Base-by-base conservation (phyloP, 1,140 invertebrate genomes). In the Temnothorax longispinosus region DNA sequence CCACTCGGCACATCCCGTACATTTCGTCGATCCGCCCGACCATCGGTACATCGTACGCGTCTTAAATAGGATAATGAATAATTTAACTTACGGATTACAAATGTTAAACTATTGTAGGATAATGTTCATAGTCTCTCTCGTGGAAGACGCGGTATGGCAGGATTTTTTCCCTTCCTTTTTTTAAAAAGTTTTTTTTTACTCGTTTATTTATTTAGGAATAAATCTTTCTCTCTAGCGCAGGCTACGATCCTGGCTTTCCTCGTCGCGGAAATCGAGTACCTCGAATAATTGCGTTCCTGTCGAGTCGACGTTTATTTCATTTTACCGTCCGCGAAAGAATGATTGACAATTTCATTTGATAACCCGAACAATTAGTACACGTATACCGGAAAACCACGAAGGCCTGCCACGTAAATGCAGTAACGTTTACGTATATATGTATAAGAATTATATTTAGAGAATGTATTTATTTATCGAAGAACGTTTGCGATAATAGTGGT, bases 141-240 rank as follows among this genome's bases (percentile, higher is more conserved):
- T 94, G 93, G 93, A 93, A 94, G 93, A 94, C 92, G 91, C 90
- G 92, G 93, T 93, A 93, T 94, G 93, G 93, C 93, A 94, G 93
- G 92, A 94, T 93, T 93, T 82, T 75, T 81, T 74, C 0, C 58
- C 80, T 74, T 56, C 58, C 27, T 56, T 74, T 35, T 54, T 74
- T 35, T 18, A 15, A 60, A 60, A 32, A 44, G 3, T n/a, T 54
- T 5, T 6, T 35, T 47, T 35, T 35, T 74, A 10, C 41, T 44
- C 10, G 6, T 54, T 54, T 69, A 56, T 74, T 75, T 52, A 27
- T 35, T 84, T 91, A 93, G 92, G 91, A 93, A 93, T 93, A 91
- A 90, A 84, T 27, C 6, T 21, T 58, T 77, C 52, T 89, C 75
- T 74, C 8, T n/a, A 52, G 50, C 13, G 50, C 65, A 86, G 56